Evolutionary conservation across 1,140 invertebrate species (phyloP), one percentile per base, ranked within the genome.

Genomic region (Brachionus koreanus): DNA sequence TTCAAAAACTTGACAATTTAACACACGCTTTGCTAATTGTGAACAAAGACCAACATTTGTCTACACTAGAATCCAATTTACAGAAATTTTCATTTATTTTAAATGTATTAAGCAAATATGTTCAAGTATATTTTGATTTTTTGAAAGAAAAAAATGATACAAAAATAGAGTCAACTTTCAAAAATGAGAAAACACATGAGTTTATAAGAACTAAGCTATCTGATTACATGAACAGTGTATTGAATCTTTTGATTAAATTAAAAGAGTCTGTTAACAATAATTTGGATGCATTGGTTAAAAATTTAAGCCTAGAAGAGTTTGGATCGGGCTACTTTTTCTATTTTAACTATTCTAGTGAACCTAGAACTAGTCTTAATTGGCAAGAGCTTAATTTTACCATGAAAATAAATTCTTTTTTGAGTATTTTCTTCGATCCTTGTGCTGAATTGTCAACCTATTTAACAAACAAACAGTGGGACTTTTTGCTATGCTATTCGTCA

Each of bases 401-500:
- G 1, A 79, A 61, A 19, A 1, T 79, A 19, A 79, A 79, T 19
- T 10, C 16, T 3, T 79, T 79, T 65, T 19, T 65, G 2, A 10
- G 19, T 39, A 10, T 79, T 42, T 61, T 79, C 16, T 79, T 79
- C 19, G 57, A 25, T 25, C 12, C 57, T 35, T 61, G 39, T 37
- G 25, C 12, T 6, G 25, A 61, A 29, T 16, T 79, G 19, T 33
- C 76, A 19, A 12, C 10, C 12, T 49, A 42, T 43, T 61, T 79
- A 12, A 29, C 4, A 10, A 19, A 65, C 25, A 25, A 79, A 4
- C 76, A 79, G 25, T 79, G 76, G 76, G 76, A 79, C 33, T 79
- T 79, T 79, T 29, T 79, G 19, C 29, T 79, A 37, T 79, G 76
- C 29, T 79, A 57, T 61, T 57, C 76, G 13, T 37, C 61, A 57